Conservation (phyloP, 2,113 vertebrate species). For the Phalacrocorax pelagicus region DNA sequence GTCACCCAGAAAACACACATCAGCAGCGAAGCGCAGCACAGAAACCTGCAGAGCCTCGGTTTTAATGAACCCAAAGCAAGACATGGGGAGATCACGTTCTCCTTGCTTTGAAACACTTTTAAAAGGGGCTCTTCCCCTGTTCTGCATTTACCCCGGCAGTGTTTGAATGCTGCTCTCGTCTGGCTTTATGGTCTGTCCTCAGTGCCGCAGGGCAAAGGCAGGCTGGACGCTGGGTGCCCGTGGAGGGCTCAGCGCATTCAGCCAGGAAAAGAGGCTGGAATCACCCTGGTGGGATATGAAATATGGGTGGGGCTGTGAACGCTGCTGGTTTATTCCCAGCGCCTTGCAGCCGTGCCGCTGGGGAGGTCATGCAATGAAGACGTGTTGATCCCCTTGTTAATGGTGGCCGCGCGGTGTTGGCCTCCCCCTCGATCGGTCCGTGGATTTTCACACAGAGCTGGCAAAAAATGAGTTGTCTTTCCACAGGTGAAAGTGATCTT, state of each 20-base stretch:
- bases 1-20: not conserved
- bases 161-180: not conserved
- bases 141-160: not conserved
- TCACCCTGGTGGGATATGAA: not conserved
- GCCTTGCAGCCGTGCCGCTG: not conserved
- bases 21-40: fast-evolving
- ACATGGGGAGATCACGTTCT: not conserved
- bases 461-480: not conserved
- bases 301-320: not conserved
- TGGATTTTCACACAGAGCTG: not conserved
- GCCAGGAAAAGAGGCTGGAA: not conserved
- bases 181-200: not conserved
- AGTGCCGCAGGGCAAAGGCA: not conserved
- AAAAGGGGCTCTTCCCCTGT: not conserved
- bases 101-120: not conserved
- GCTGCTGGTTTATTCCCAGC: not conserved
- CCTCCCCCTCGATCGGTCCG: not conserved
- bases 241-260: not conserved
- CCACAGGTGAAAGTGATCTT: not conserved
- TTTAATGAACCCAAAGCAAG: not conserved
- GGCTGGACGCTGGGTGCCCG: fast-evolving
- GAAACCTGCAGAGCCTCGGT: not conserved
- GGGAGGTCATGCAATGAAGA: fast-evolving
- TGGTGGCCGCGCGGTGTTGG: not conserved
- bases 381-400: not conserved